Evolutionary conservation across 2,113 vertebrate species (phyloP).

Genomic region (Equus przewalskii): DNA sequence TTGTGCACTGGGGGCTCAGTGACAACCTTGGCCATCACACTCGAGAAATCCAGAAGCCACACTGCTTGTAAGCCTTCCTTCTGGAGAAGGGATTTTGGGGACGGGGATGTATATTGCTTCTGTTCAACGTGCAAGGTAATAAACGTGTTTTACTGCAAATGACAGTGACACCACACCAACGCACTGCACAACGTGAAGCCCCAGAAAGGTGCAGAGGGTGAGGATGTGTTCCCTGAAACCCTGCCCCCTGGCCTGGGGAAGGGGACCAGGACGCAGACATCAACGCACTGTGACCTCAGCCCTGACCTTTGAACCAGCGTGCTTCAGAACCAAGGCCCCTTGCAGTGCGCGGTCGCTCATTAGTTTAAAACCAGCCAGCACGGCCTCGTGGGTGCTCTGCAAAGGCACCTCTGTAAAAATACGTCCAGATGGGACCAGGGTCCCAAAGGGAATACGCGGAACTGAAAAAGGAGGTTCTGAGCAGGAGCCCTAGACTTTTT

Average conservation of each 20-base stretch:
- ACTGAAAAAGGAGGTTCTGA: neutral
- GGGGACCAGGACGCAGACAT: neutral
- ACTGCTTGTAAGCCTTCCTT: neutral
- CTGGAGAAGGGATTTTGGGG: neutral
- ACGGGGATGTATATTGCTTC: neutral
- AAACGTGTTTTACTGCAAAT: too few species aligned
- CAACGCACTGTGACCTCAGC: neutral
- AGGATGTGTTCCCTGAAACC: neutral
- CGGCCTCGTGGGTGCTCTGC: neutral
- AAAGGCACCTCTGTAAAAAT: neutral
- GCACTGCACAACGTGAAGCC: accelerated
- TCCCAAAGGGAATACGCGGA: neutral
- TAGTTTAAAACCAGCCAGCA: neutral
- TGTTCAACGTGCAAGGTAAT: neutral
- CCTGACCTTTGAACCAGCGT: neutral
- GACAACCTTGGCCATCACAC: neutral
- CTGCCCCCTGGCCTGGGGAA: neutral
- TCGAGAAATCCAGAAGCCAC: neutral
- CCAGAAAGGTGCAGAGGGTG: neutral
- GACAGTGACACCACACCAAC: accelerated
- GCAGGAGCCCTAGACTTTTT: neutral
- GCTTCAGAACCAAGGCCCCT: too few species aligned
- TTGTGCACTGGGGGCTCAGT: neutral
- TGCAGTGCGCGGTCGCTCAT: too few species aligned
- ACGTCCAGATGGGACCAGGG: neutral